Evolutionary conservation across 2,113 vertebrate species (phyloP), one percentile per base, ranked within the genome.

Genomic region (Thoracochromis brauschi): DNA sequence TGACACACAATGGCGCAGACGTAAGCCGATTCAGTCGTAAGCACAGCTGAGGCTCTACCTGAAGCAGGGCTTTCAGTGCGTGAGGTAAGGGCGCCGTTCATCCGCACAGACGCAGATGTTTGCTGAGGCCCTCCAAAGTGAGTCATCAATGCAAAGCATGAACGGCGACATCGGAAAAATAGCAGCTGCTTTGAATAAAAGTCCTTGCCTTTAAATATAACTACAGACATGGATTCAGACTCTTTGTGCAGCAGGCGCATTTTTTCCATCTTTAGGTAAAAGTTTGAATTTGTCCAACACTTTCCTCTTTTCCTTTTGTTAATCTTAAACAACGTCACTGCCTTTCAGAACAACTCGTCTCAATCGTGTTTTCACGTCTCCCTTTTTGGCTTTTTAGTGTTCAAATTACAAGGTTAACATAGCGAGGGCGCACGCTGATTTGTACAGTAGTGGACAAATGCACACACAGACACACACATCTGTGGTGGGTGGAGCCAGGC

Each of bases 401-500:
- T 75, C 29, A 63, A 9, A 82, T 47, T 47, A 75, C 24, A 47
- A 49, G 26, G 12, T 86, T 75, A 84, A 89, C 71, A 79, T 21
- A 85, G 45, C 21, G 24, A 33, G 53, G 55, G 81, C 29, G 11
- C 38, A 12, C 9, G 4, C 21, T 49, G 8, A 17, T 53, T 26
- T 53, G 49, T 88, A 92, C 89, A 85, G 84, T 83, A 83, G 9
- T 24, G 31, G 12, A 81, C 79, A 86, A 31, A 49, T 26, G 19
- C 82, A 45, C 42, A 47, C 65, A 83, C 40, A 38, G 58, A 63
- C 4, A 60, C 60, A 49, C 84, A 90, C 93, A 94, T 90, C 90
- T 93, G 92, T 90, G 93, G 89, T 92, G 91, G 91, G 93, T 21
- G 92, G 93, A 91, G 90, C 54, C 53, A 58, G 12, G 42, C 51